Conservation (phyloP, 2,888 invertebrate genomes). For the Nomada flava region DNA sequence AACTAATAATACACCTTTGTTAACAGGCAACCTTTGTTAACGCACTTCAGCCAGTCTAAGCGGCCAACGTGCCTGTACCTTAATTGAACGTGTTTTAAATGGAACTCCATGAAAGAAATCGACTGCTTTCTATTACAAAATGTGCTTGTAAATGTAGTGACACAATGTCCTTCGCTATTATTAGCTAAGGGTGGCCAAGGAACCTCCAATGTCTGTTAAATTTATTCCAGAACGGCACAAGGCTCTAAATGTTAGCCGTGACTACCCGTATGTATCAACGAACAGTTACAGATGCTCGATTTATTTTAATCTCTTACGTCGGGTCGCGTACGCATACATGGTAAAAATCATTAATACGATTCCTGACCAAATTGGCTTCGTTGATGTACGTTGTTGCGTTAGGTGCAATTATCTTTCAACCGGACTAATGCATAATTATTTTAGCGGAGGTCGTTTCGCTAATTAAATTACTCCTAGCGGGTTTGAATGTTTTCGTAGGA, state of each 20-base stretch:
- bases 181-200: not conserved
- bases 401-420: not conserved
- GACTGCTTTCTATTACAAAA: too few relatives aligned
- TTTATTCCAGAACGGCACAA: not conserved
- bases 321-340: too few relatives aligned
- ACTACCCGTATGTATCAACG: conserved; percentile 13
- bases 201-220: not conserved
- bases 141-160: not conserved
- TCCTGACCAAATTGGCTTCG: not conserved
- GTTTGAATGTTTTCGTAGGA: not conserved
- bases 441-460: not conserved
- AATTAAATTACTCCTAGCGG: not conserved
- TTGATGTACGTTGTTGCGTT: too few relatives aligned
- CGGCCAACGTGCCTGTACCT: not conserved
- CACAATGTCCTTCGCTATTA: not conserved
- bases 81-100: not conserved
- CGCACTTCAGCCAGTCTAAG: not conserved
- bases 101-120: not conserved
- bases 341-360: not conserved
- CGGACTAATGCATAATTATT: not conserved
- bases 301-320: conserved; percentile 6
- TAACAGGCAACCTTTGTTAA: not conserved
- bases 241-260: not conserved
- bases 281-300: conserved; percentile 4
- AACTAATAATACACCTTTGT: conserved; percentile 4